A percentile compares a stretch with the other conserved stretches of the same genome.
Conservation (phyloP, 2,113 vertebrate species). For the Rissa tridactyla region DNA sequence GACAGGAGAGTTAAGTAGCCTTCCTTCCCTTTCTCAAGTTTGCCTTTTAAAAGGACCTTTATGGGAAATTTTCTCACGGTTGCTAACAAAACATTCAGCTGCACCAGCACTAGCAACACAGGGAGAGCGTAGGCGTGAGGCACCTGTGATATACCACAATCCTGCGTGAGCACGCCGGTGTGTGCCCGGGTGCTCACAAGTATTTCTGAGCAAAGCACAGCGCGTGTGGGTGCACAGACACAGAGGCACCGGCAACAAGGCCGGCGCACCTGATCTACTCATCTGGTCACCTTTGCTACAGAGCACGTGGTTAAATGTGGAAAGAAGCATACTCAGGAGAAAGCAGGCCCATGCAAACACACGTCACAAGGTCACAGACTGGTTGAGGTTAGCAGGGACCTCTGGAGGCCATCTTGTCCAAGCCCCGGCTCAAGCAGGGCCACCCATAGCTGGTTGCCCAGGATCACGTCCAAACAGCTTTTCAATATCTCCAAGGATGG, state of each 20-base stretch:
- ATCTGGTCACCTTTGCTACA: not conserved
- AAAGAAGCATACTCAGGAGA: not conserved
- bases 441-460: not conserved
- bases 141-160: not conserved
- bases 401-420: not conserved
- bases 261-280: not conserved
- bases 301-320: not conserved
- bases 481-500: not conserved
- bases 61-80: not conserved
- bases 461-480: not conserved
- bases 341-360: not conserved
- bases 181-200: no score
- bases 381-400: not conserved
- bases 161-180: no score
- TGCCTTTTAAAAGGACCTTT: not conserved
- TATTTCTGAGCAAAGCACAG: not conserved
- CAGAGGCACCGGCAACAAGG: no score
- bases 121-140: not conserved
- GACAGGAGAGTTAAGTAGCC: not conserved
- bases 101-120: not conserved
- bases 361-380: not conserved
- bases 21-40: not conserved
- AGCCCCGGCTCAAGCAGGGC: not conserved
- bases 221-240: rapidly evolving
- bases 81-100: conserved; percentile 11